Evolutionary conservation across 2,113 vertebrate genomes (phyloP), one percentile per base, ranked within the genome.

Genomic region (Amphiprion ocellaris): DNA sequence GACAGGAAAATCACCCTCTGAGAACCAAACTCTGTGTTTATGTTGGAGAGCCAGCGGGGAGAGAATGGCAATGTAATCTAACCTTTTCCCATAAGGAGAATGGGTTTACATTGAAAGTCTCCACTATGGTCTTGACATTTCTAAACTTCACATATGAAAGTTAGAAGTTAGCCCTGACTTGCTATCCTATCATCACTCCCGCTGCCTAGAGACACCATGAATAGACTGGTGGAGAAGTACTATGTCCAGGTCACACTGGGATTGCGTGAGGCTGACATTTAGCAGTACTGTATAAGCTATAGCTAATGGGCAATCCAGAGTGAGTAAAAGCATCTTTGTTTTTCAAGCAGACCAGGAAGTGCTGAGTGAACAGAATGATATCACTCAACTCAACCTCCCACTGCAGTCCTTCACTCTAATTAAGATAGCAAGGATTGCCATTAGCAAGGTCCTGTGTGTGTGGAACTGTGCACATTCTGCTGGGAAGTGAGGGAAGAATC

Each of bases 261-360:
- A 81, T 24, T 83, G 21, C 33, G 62, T 16, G 65, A 78, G 52
- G 54, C 61, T 83, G 88, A 86, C 84, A 87, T 91, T 91, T 86
- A 91, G 70, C 63, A 63, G 56, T 52, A 37, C 33, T 2, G 33
- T 37, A 23, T 69, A 74, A 78, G 74, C 77, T 83, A 60, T 21
- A 60, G 79, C 60, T 86, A 91, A 89, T 83, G 56, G 84, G 37
- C 60, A 71, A 81, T 61, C 30, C 10, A 8, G 58, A 69, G 71
- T 84, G 72, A 83, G 67, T 74, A 85, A 87, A 75, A 79, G 74
- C 62, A 19, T 74, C 59, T 64, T 67, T 84, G 78, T 77, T 85
- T 87, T 73, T 65, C 55, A 70, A 76, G 69, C 64, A 50, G 54
- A 73, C 67, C 85, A 74, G 21, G 62, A 85, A 88, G 50, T 78